Conservation (phyloP, 2,113 vertebrate genomes). For the Parotia lawesii region DNA sequence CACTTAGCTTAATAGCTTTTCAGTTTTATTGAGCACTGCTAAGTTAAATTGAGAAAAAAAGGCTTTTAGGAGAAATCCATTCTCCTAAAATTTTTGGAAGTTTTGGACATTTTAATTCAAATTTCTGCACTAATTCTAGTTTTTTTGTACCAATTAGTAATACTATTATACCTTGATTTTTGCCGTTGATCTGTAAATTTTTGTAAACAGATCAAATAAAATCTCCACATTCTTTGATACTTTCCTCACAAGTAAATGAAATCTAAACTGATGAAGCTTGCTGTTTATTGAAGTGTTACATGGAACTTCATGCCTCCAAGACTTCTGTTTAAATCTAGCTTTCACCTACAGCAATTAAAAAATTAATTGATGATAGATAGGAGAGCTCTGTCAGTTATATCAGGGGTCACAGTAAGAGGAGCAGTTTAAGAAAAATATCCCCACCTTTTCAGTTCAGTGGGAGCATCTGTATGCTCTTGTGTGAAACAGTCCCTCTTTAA, state of each 20-base stretch:
- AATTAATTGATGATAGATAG: not conserved
- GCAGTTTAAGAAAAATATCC: not conserved
- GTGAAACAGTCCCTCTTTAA: not conserved
- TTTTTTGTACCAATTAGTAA: not conserved
- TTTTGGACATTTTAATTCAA: not conserved
- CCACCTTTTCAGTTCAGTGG: not conserved
- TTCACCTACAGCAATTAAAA: not conserved
- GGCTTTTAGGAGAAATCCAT: not conserved
- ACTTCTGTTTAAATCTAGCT: not conserved
- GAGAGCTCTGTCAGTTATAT: not conserved
- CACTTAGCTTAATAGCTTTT: not conserved
- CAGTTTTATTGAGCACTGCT: not conserved
- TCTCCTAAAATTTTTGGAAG: not conserved
- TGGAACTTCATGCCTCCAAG: not conserved
- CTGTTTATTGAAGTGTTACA: not conserved
- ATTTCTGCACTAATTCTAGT: not conserved
- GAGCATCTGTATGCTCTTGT: not conserved
- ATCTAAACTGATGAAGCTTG: not conserved
- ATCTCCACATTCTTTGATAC: not conserved
- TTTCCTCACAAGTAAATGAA: not conserved
- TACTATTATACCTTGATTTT: not conserved
- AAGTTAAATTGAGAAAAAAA: not conserved
- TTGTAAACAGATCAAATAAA: not conserved
- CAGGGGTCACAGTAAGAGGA: not conserved
- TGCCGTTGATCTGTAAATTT: not conserved